Conservation (phyloP, 2,113 vertebrate genomes). For the Oryzias celebensis region DNA sequence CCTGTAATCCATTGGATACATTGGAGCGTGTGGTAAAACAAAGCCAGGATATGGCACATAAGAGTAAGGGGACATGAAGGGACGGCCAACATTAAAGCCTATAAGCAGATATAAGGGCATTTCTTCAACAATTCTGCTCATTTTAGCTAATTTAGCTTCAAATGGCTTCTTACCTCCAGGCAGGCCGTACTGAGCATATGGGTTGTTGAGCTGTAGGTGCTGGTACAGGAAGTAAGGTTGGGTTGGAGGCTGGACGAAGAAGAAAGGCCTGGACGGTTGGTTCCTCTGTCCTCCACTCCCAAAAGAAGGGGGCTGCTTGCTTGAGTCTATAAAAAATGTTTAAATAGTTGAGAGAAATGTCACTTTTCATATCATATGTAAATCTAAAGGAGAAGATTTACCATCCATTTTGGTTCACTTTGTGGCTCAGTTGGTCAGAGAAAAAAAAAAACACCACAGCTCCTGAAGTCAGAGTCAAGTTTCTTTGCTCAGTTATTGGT, state of each 20-base stretch:
- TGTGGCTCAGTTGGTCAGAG: conserved; percentile 25
- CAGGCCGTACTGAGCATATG: conserved; percentile 65
- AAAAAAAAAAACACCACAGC: conserved; percentile 55
- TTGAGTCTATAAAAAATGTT: conserved; percentile 49
- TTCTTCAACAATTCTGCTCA: too few species aligned
- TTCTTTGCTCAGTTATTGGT: neutral
- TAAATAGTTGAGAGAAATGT: neutral
- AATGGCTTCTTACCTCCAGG: conserved; percentile 57
- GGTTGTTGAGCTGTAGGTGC: conserved; percentile 73
- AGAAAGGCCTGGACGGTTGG: conserved; percentile 73
- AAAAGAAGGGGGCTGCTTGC: conserved; percentile 48
- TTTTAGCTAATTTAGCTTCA: neutral
- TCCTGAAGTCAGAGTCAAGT: neutral
- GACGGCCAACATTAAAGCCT: conserved; percentile 74
- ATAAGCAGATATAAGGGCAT: neutral
- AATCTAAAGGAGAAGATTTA: conserved; percentile 27
- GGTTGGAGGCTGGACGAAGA: conserved; percentile 77
- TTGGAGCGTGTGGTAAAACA: conserved; percentile 60
- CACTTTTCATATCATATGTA: neutral
- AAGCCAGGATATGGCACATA: conserved; percentile 78
- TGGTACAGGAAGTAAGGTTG: conserved; percentile 75
- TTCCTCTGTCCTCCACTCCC: conserved; percentile 60
- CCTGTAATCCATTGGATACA: conserved; percentile 75
- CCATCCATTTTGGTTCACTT: conserved; percentile 65
- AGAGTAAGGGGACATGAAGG: conserved; percentile 69